A percentile compares a stretch with the other conserved stretches of the same genome.
Conservation (phyloP, 2,797 vertebrate genomes). For the Chloroceryle amazona region DNA sequence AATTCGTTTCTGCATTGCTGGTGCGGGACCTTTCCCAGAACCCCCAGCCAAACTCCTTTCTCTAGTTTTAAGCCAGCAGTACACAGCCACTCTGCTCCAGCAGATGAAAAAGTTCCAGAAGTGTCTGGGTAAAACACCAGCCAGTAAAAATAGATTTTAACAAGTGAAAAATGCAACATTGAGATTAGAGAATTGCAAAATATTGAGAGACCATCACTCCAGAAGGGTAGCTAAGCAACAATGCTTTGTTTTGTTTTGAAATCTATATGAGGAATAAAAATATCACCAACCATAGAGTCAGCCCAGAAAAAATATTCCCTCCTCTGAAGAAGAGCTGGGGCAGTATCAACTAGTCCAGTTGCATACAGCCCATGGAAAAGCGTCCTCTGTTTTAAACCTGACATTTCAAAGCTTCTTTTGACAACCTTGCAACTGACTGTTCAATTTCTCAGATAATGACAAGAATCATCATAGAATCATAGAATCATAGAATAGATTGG, state of each 20-base stretch:
- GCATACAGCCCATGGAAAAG: background rate
- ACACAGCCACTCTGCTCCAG: background rate
- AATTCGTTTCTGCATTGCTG: background rate
- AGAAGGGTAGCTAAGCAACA: slow-evolving; percentile 68
- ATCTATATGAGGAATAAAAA: slow-evolving; percentile 67
- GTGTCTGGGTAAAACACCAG: background rate
- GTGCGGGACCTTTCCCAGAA: background rate
- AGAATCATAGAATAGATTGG: no score
- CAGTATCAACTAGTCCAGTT: background rate
- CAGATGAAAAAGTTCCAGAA: slow-evolving; percentile 20
- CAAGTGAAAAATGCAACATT: background rate
- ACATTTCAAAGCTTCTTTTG: background rate
- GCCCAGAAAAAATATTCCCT: slow-evolving; percentile 30
- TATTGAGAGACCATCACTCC: slow-evolving; percentile 25
- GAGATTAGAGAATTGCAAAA: slow-evolving; percentile 63
- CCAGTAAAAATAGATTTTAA: slow-evolving; percentile 54
- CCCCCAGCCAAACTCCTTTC: background rate
- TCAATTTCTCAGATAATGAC: rapidly evolving
- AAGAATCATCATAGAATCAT: no score
- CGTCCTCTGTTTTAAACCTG: background rate
- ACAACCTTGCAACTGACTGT: background rate
- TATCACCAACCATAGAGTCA: slow-evolving; percentile 19
- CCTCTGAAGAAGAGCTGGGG: background rate
- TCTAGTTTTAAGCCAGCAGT: background rate
- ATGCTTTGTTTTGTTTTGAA: slow-evolving; percentile 70